A percentile compares a stretch with the other conserved stretches of the same genome.
phyloP scores from a whole-genome alignment of 2,797 vertebrate genomes.

The Graptemys geographica region DNA sequence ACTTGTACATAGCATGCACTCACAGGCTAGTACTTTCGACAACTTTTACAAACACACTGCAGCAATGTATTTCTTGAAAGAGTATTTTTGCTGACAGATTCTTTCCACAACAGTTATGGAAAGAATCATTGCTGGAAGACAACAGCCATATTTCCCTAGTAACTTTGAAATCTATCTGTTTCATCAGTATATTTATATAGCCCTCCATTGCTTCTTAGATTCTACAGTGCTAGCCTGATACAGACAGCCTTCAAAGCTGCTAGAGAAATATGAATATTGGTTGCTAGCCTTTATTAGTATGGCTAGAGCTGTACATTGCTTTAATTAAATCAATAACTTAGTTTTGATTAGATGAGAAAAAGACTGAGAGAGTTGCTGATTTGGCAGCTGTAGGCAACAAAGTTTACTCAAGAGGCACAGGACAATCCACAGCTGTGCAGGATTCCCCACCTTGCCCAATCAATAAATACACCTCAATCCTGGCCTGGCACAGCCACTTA shows the following conservation, averaged over 20 bases:
- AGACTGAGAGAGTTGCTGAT: background rate
- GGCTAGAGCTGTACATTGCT: constrained; percentile 46
- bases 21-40: constrained; percentile 5
- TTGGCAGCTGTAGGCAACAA: background rate
- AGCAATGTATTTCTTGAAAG: constrained; percentile 60
- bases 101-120: constrained; percentile 71
- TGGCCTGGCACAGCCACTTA: background rate
- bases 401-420: background rate
- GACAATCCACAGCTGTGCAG: fast-evolving
- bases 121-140: constrained; percentile 68
- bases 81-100: constrained; percentile 70
- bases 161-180: constrained; percentile 65
- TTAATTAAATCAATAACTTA: constrained; percentile 61
- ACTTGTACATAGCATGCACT: background rate
- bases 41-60: constrained; percentile 32
- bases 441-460: background rate
- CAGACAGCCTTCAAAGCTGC: constrained; percentile 60
- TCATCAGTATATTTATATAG: constrained; percentile 58
- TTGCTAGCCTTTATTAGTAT: constrained; percentile 52
- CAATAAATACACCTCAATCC: fast-evolving
- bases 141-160: constrained; percentile 69
- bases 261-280: constrained; percentile 1
- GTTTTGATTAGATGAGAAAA: background rate
- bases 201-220: constrained; percentile 51
- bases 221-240: constrained; percentile 41